Percentiles rank a stretch among this genome's conserved stretches.
phyloP scores from a whole-genome alignment of 2,113 vertebrate species.

The Cyprinus carpio region DNA sequence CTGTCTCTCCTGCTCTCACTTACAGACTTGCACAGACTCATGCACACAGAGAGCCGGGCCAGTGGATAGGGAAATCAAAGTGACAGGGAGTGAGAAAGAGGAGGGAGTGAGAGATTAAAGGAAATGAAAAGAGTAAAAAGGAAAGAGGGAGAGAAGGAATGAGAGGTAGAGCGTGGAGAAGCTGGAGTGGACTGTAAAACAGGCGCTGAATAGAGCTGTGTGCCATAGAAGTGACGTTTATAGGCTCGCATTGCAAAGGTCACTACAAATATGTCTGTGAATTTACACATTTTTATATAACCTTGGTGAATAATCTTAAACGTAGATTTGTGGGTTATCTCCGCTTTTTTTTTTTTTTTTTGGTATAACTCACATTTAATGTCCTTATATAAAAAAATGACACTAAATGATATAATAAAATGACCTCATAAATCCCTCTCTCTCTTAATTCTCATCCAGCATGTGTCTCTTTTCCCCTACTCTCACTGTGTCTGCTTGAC shows the following conservation, averaged over 20 bases:
- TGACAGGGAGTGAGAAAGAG: constrained; percentile 76
- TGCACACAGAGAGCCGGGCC: constrained; percentile 62
- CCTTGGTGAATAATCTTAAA: background rate
- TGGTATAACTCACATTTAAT: background rate
- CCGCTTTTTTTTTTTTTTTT: background rate
- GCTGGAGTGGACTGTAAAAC: constrained; percentile 69
- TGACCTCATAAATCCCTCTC: background rate
- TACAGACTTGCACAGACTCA: constrained; percentile 56
- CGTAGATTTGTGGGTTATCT: background rate
- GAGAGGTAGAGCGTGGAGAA: constrained; percentile 63
- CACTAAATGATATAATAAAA: background rate
- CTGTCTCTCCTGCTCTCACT: constrained; percentile 47
- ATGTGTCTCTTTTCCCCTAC: background rate
- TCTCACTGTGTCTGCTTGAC: constrained; percentile 38
- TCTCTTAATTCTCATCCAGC: constrained; percentile 20
- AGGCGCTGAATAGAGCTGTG: constrained; percentile 57
- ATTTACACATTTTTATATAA: background rate
- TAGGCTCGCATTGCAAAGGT: constrained; percentile 50
- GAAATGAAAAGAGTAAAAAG: constrained; percentile 74
- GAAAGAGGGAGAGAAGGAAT: constrained; percentile 69
- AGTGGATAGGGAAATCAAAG: constrained; percentile 81
- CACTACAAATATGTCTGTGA: constrained; percentile 23
- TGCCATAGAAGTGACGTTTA: constrained; percentile 52
- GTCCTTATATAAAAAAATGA: background rate
- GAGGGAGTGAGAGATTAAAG: constrained; percentile 69